A percentile compares a stretch with the other conserved stretches of the same genome.
phyloP scores from a whole-genome alignment of 2,113 vertebrate species.

The Boulengeromyrus knoepffleri region DNA sequence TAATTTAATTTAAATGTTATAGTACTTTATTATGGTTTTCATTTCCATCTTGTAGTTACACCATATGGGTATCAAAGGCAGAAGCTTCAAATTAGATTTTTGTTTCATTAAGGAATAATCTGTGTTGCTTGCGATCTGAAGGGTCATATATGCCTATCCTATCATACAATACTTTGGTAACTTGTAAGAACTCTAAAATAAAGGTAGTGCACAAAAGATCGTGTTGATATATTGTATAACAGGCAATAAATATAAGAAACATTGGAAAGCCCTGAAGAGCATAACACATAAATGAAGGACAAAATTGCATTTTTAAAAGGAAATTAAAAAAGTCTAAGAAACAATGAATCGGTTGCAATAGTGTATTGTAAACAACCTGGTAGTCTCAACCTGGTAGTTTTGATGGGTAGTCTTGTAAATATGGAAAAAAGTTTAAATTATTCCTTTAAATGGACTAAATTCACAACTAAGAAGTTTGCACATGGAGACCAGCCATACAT shows the following conservation, averaged over 20 bases:
- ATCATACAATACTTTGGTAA: background rate
- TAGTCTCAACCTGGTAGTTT: background rate
- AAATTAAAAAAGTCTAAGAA: background rate
- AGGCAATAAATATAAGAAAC: background rate
- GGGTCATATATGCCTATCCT: background rate
- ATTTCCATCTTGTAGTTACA: background rate
- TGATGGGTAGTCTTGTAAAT: background rate
- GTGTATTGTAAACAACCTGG: background rate
- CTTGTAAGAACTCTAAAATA: background rate
- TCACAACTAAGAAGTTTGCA: background rate
- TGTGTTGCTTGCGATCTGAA: background rate
- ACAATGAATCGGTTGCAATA: background rate
- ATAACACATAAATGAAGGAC: background rate
- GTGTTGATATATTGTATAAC: background rate
- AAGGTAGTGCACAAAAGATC: background rate
- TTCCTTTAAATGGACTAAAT: background rate
- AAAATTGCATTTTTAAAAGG: background rate
- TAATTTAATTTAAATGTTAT: background rate
- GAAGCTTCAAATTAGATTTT: too few species aligned
- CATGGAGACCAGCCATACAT: slow-evolving; percentile 24
- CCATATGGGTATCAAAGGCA: background rate
- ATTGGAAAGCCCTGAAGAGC: background rate
- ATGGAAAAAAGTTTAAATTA: background rate
- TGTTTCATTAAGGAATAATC: too few species aligned
- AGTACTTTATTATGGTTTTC: background rate